A percentile compares a stretch with the other conserved stretches of the same genome.
phyloP scores from a whole-genome alignment of 2,797 vertebrate species.

The Amazonetta brasiliensis region DNA sequence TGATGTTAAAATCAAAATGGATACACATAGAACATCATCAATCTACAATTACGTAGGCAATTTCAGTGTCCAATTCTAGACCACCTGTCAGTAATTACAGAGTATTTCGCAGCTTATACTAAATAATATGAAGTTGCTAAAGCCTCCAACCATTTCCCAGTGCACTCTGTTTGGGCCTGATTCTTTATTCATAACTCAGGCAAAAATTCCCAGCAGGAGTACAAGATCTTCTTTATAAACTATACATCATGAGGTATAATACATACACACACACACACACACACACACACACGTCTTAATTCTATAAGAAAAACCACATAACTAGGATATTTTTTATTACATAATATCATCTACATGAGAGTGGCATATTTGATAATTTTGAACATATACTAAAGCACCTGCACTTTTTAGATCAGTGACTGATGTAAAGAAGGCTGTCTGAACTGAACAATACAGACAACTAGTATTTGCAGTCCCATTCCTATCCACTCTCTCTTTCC shows the following conservation, averaged over 20 bases:
- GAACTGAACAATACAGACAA: not conserved
- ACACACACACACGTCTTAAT: not conserved
- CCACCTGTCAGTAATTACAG: slow-evolving; percentile 14
- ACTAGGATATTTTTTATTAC: not conserved
- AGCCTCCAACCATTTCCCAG: not conserved
- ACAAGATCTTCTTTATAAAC: not conserved
- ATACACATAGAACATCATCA: not conserved
- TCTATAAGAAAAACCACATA: not conserved
- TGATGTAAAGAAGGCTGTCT: not conserved
- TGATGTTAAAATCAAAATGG: slow-evolving; percentile 18
- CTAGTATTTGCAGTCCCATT: not conserved
- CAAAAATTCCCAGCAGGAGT: not conserved
- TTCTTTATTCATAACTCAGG: not conserved
- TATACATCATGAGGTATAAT: not conserved
- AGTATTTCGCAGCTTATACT: not conserved
- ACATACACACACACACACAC: rapidly evolving
- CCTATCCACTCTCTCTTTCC: not conserved
- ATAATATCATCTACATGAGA: not conserved
- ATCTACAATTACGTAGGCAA: not conserved
- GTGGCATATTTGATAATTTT: not conserved
- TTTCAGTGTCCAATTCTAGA: not conserved
- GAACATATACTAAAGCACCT: not conserved
- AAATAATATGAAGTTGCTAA: not conserved
- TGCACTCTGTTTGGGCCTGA: not conserved
- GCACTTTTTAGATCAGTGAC: not conserved